Evolutionary conservation across 2,888 invertebrate genomes (phyloP).

Genomic region (Cerceris rybyensis): DNA sequence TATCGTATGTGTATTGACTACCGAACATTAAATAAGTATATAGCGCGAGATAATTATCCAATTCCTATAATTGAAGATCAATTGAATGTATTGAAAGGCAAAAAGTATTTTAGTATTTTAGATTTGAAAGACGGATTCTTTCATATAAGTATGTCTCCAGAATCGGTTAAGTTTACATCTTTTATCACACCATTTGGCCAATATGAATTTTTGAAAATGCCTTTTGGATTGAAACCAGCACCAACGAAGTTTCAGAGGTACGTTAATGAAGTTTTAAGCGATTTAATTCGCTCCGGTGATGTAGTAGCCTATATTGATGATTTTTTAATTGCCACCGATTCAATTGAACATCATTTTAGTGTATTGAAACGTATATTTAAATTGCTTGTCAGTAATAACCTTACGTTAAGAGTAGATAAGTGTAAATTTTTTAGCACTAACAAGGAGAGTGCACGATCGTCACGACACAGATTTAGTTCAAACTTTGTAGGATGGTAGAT

Average conservation of each 20-base stretch:
- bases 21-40: conserved; percentile 3
- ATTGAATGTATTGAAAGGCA: background rate
- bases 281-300: conserved; percentile 10
- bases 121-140: conserved; percentile 26
- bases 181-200: conserved; percentile 19
- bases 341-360: background rate
- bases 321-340: background rate
- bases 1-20: conserved; percentile 21
- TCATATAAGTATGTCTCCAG: background rate
- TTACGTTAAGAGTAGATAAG: conserved; percentile 12
- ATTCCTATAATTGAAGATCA: conserved; percentile 19
- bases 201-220: conserved; percentile 23
- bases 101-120: conserved; percentile 4
- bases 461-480: too few relatives aligned
- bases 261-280: background rate
- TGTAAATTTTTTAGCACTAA: conserved; percentile 4
- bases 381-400: background rate
- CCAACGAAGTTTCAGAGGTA: conserved; percentile 7
- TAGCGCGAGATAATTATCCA: conserved; percentile 15
- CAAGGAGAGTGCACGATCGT: too few relatives aligned
- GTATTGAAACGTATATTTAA: conserved; percentile 4
- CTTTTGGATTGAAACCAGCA: conserved; percentile 13
- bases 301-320: conserved; percentile 12
- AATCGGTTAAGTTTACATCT: conserved; percentile 10
- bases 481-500: too few relatives aligned